Conservation (phyloP, 2,888 invertebrate genomes). For the Cephus nigrinus region DNA sequence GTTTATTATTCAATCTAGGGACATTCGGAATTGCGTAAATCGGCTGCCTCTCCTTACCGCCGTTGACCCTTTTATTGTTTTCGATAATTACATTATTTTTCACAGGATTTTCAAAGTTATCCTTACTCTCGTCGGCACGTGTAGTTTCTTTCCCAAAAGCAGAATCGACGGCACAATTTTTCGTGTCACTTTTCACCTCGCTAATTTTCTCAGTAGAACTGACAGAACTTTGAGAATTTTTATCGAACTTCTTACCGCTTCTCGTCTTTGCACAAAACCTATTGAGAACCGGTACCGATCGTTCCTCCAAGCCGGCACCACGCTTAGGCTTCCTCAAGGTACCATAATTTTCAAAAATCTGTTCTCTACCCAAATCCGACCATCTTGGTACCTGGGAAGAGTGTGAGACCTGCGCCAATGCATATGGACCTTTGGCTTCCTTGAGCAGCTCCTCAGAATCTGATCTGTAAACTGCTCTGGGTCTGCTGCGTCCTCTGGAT, state of each 20-base stretch:
- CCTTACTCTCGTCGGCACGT: background rate
- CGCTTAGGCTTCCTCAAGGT: slow-evolving; percentile 37
- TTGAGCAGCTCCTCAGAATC: slow-evolving; percentile 56
- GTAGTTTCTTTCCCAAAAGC: background rate
- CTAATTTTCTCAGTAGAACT: background rate
- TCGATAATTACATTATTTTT: background rate
- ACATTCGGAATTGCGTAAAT: slow-evolving; percentile 55
- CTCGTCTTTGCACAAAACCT: slow-evolving; percentile 7
- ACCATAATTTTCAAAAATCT: slow-evolving; percentile 53
- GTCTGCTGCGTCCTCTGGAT: slow-evolving; percentile 68
- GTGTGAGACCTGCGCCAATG: slow-evolving; percentile 44
- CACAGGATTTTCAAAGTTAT: background rate
- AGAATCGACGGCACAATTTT: background rate
- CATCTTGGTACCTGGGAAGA: slow-evolving; percentile 51
- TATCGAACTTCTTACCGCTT: slow-evolving; percentile 17
- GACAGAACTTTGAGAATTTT: background rate
- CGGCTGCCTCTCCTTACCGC: slow-evolving; percentile 37
- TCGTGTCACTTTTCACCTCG: background rate
- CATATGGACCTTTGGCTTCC: slow-evolving; percentile 50
- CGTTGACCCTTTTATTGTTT: slow-evolving; percentile 12
- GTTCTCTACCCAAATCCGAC: slow-evolving; percentile 43
- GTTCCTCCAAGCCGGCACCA: background rate
- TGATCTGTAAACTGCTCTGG: slow-evolving; percentile 55
- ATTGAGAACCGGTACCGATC: background rate
- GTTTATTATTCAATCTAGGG: slow-evolving; percentile 25